phyloP scores from a whole-genome alignment of 2,797 vertebrate genomes.

The Melanogrammus aeglefinus region DNA sequence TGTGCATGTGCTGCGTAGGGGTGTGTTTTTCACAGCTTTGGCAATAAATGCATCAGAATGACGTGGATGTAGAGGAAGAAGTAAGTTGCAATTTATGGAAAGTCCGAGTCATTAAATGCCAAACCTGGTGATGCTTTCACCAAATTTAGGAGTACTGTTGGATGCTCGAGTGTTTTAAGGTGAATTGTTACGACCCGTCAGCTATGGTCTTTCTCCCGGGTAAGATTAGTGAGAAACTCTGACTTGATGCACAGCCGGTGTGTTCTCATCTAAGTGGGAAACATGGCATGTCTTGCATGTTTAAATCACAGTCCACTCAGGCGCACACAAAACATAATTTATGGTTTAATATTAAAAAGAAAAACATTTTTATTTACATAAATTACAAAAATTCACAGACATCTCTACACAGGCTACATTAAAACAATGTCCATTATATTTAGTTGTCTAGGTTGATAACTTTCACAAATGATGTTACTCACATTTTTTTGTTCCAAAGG shows the following conservation, averaged over 20 bases:
- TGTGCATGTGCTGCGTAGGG: not conserved
- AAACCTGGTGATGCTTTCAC: not conserved
- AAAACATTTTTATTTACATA: slow-evolving; percentile 82
- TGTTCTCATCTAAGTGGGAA: not conserved
- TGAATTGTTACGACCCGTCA: not conserved
- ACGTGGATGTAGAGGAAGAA: not conserved
- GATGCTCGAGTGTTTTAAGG: not conserved
- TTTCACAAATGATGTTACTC: slow-evolving; percentile 57
- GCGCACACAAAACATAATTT: slow-evolving; percentile 28
- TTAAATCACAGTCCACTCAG: slow-evolving; percentile 19
- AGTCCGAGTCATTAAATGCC: not conserved
- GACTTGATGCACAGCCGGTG: not conserved
- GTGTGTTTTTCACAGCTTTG: slow-evolving; percentile 16
- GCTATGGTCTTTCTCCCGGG: not conserved
- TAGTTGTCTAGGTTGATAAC: slow-evolving; percentile 64
- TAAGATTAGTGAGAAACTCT: not conserved
- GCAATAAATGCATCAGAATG: not conserved
- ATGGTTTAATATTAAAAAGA: slow-evolving; percentile 71
- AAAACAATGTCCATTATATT: slow-evolving; percentile 70
- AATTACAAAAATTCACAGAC: slow-evolving; percentile 80
- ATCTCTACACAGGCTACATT: slow-evolving; percentile 67
- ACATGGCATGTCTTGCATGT: slow-evolving; percentile 1
- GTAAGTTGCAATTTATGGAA: not conserved
- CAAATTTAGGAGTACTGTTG: not conserved
- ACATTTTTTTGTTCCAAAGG: slow-evolving; percentile 56